Conservation (phyloP, 1,140 invertebrate species). For the Panulirus ornatus region DNA sequence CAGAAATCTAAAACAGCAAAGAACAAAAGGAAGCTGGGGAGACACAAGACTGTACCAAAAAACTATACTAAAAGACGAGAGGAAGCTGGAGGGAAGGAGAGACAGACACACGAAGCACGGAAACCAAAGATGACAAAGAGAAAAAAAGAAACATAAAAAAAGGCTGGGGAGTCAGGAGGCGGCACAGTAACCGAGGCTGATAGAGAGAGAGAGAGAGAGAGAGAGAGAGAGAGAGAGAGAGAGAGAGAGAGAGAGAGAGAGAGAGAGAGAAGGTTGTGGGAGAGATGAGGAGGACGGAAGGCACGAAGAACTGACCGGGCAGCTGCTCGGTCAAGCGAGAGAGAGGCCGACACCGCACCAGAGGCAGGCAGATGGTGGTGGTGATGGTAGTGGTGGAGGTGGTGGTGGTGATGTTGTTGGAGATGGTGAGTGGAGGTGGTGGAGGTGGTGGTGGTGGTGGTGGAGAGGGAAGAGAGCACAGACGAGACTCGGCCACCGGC, state of each 20-base stretch:
- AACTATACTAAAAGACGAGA: background rate
- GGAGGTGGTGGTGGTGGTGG: constrained; percentile 57
- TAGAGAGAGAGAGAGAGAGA: background rate
- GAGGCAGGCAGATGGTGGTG: constrained; percentile 44
- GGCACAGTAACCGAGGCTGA: background rate
- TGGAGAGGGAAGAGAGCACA: constrained; percentile 61
- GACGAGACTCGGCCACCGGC: constrained; percentile 9
- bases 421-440: constrained; percentile 35
- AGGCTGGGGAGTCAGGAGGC: background rate
- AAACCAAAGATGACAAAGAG: background rate
- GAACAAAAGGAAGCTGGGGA: background rate
- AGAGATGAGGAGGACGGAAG: constrained; percentile 21
- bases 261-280: constrained; percentile 38
- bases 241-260: background rate
- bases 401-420: constrained; percentile 13
- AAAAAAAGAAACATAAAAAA: background rate
- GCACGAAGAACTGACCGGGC: constrained; percentile 68
- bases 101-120: background rate
- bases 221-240: background rate
- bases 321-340: constrained; percentile 42
- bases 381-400: constrained; percentile 45
- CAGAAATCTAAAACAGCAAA: background rate
- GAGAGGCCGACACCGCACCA: constrained; percentile 40
- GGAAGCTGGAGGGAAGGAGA: background rate
- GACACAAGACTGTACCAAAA: background rate